Evolutionary conservation across 2,797 vertebrate genomes (phyloP).

Genomic region (Periophthalmus magnuspinnatus): DNA sequence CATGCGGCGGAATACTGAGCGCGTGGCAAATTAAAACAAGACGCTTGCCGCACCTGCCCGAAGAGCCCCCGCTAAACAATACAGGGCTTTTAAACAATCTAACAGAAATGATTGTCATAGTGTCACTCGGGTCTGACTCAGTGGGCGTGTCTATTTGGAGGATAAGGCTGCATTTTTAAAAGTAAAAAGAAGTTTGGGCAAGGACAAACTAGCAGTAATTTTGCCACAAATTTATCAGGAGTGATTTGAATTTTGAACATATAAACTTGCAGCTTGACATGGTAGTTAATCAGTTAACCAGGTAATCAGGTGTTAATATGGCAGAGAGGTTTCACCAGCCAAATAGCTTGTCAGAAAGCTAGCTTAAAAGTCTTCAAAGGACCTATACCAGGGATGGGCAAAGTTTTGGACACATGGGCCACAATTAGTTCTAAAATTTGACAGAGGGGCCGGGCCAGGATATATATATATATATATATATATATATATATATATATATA

Average conservation of each 20-base stretch:
- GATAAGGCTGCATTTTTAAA: slow-evolving; percentile 25
- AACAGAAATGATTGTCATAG: slow-evolving; percentile 41
- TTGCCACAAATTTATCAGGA: background rate
- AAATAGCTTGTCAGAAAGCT: too few relatives aligned
- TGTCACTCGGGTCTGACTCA: slow-evolving; percentile 39
- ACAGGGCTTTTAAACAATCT: slow-evolving; percentile 23
- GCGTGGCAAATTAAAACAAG: slow-evolving; percentile 72
- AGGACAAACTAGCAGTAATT: slow-evolving; percentile 14
- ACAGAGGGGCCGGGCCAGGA: too few relatives aligned
- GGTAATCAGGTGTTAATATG: too few relatives aligned
- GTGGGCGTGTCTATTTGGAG: slow-evolving; percentile 15
- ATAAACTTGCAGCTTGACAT: background rate
- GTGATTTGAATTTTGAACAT: background rate
- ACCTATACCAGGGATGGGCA: too few relatives aligned
- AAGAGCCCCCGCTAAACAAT: slow-evolving; percentile 55
- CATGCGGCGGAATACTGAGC: slow-evolving; percentile 66
- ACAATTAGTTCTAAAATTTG: too few relatives aligned
- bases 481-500: too few relatives aligned
- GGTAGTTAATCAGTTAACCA: too few relatives aligned
- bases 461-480: too few relatives aligned
- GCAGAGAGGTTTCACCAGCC: too few relatives aligned
- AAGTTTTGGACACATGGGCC: too few relatives aligned
- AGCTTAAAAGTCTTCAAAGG: too few relatives aligned
- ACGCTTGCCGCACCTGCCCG: slow-evolving; percentile 60
- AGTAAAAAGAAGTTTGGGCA: slow-evolving; percentile 17